Evolutionary conservation across 1,140 invertebrate genomes (phyloP), one percentile per base, ranked within the genome.

Genomic region (Drosophila takahashii): DNA sequence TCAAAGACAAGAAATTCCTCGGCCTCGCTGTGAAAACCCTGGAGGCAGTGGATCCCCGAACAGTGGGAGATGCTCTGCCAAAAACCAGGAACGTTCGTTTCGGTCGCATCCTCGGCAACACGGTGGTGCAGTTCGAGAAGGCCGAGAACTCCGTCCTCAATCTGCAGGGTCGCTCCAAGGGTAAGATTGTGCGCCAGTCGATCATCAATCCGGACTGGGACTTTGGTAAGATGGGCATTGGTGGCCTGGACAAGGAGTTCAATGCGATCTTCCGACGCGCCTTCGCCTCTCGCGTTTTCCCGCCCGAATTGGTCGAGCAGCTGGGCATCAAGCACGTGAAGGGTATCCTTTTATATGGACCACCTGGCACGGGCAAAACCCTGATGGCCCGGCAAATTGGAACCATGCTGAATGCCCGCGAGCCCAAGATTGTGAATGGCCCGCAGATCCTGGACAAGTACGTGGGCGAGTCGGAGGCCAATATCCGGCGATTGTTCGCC

Each of bases 381-480:
- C 92, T 99, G 62, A 99, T 99, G 97, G 99, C 99, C 9, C 94
- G 98, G n/a, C 98, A 99, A 93, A 99, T 99, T 79, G 99, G 99
- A 4, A 98, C 98, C 77, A 99, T 99, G 99, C 93, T 99, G 60
- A 99, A 99, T 93, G 98, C 99, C 0, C 94, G 98, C 29, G 98
- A 99, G 92, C 99, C 99, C 0, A 99, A 99, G 93, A 99, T 99
- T 91, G 98, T 99, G 0, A 99, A 99, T 93, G 99, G 99, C 81
- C 99, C 99, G 0, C 98, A 99, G 92, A 99, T 99, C 92, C 94
- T 99, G 70, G 98, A 99, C 93, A 99, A 99, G 93, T 99, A 99
- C 93, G 99, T 99, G n/a, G 99, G 99, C 64, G 99, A 99, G 93
- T 99, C 98, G 51, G 99, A 99, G 93, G 98, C 99, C 8, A 99